Percentiles rank a stretch among this genome's conserved stretches.
phyloP scores from a whole-genome alignment of 2,113 vertebrate species.

The Dermatemys mawii region DNA sequence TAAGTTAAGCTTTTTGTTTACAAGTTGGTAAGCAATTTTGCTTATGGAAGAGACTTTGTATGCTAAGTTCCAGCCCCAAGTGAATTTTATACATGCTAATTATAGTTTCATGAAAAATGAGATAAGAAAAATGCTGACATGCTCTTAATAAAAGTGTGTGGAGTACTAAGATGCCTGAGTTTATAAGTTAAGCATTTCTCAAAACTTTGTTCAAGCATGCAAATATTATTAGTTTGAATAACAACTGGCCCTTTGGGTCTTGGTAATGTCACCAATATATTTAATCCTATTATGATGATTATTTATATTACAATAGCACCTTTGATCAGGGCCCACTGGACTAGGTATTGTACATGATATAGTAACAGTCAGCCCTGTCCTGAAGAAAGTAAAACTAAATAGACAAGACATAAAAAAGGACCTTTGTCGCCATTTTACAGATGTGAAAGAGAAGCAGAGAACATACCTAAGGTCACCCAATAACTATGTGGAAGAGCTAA shows the following conservation, averaged over 20 bases:
- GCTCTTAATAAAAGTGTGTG: constrained; percentile 5
- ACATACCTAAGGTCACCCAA: accelerated
- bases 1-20: constrained; percentile 39
- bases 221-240: neutral
- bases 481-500: neutral
- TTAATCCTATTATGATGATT: neutral
- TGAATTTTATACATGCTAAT: constrained; percentile 42
- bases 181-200: neutral
- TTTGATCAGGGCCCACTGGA: neutral
- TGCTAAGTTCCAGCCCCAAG: constrained; percentile 25
- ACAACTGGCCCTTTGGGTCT: neutral
- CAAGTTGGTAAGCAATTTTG: constrained; percentile 42
- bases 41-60: constrained; percentile 6
- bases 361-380: neutral
- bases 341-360: neutral
- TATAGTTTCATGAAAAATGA: constrained; percentile 51
- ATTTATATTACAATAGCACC: neutral
- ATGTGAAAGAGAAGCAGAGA: neutral
- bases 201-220: neutral
- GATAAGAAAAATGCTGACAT: constrained; percentile 43
- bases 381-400: neutral
- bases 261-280: neutral
- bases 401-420: neutral
- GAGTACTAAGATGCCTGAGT: neutral
- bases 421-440: neutral